A percentile compares a stretch with the other conserved stretches of the same genome.
Evolutionary conservation across 2,113 vertebrate species (phyloP).

Genomic region (Solea solea): DNA sequence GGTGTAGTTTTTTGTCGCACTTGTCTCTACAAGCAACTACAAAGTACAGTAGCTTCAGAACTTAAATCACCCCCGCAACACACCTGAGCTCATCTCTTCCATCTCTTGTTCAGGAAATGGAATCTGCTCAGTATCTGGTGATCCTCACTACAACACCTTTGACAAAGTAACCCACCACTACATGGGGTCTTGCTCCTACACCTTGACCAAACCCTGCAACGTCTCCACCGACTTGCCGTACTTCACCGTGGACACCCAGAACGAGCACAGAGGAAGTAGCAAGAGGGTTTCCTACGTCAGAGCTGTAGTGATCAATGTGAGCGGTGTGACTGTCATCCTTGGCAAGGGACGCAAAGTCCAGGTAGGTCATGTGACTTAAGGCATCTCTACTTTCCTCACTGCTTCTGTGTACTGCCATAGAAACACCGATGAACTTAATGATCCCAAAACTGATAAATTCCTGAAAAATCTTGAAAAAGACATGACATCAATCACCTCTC

Average conservation of each 20-base stretch:
- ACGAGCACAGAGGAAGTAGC: slow-evolving; percentile 86
- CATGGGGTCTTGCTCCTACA: slow-evolving; percentile 93
- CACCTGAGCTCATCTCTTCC: too few relatives aligned
- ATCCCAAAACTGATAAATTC: too few relatives aligned
- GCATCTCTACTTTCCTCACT: not conserved
- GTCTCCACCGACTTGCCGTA: slow-evolving; percentile 72
- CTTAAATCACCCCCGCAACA: too few relatives aligned
- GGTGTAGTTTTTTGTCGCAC: too few relatives aligned
- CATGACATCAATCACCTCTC: too few relatives aligned
- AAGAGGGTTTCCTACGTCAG: slow-evolving; percentile 87
- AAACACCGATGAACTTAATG: too few relatives aligned
- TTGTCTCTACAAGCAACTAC: too few relatives aligned
- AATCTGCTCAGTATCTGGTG: slow-evolving; percentile 83
- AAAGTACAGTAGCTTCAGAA: too few relatives aligned
- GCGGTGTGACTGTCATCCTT: slow-evolving; percentile 76
- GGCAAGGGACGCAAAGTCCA: slow-evolving; percentile 85
- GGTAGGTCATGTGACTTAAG: slow-evolving; percentile 68
- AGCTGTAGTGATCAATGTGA: slow-evolving; percentile 82
- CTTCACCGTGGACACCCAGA: slow-evolving; percentile 87
- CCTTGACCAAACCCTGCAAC: slow-evolving; percentile 83
- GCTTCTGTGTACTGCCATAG: too few relatives aligned
- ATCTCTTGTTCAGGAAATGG: slow-evolving; percentile 47
- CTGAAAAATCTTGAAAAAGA: too few relatives aligned
- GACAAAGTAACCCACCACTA: slow-evolving; percentile 88
- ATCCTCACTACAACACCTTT: slow-evolving; percentile 93